These are phyloP conservation scores for Eulimnadia texana DNA, from an alignment of 1,140 invertebrate genomes.

Conservation along the genomic window DNA sequence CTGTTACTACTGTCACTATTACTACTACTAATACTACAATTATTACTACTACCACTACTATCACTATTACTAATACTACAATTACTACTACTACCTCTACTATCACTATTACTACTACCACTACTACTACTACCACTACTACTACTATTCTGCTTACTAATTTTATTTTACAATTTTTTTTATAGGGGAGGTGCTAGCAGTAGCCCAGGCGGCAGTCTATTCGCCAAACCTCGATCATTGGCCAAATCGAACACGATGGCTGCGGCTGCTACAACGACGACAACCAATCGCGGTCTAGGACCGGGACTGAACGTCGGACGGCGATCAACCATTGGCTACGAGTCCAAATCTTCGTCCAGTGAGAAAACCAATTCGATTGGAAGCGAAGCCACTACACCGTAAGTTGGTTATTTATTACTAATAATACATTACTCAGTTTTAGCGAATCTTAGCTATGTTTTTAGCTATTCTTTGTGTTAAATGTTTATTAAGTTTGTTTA, in stretches of 20 bases:
- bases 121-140: too few species aligned
- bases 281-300: slow-evolving; percentile 20
- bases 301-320: slow-evolving; percentile 45
- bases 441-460: too few species aligned
- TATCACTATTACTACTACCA: too few species aligned
- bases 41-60: too few species aligned
- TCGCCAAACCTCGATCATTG: slow-evolving; percentile 41
- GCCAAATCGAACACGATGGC: slow-evolving; percentile 53
- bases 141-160: too few species aligned
- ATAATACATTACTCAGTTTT: background rate
- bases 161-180: background rate
- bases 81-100: too few species aligned
- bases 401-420: slow-evolving; percentile 20
- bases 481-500: too few species aligned
- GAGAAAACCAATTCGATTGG: slow-evolving; percentile 49
- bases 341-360: slow-evolving; percentile 49
- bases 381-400: slow-evolving; percentile 43
- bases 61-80: too few species aligned
- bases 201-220: slow-evolving; percentile 32
- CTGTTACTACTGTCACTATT: too few species aligned
- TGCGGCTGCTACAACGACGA: slow-evolving; percentile 28
- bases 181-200: slow-evolving; percentile 29
- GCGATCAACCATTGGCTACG: slow-evolving; percentile 53
- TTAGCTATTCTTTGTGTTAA: too few species aligned
- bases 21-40: too few species aligned